Conservation (phyloP, 2,888 invertebrate genomes). For the Aquatica leii region DNA sequence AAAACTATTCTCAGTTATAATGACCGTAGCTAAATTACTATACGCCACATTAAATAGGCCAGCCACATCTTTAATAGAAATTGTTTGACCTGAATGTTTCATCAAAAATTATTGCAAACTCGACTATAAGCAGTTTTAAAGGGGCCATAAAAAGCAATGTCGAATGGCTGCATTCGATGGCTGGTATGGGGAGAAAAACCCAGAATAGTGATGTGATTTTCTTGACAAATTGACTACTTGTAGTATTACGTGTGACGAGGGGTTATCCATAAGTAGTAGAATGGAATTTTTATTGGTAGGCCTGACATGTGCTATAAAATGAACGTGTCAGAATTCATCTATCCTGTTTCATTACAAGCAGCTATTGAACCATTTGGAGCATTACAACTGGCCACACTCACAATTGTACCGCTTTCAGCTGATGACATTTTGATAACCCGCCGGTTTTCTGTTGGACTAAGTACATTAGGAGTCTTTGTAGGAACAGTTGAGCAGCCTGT, state of each 20-base stretch:
- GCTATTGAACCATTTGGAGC: background rate
- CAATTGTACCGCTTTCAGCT: conserved; percentile 6
- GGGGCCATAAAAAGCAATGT: background rate
- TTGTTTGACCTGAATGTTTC: background rate
- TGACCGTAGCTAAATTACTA: background rate
- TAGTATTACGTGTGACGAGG: background rate
- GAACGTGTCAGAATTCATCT: background rate
- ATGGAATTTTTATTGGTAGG: background rate
- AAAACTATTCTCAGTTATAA: too few species aligned
- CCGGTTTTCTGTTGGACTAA: conserved; percentile 6
- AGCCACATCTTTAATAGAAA: too few species aligned
- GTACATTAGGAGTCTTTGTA: conserved; percentile 7
- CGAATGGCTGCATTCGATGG: background rate
- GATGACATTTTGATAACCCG: conserved; percentile 4
- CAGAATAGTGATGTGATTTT: too few species aligned
- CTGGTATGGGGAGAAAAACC: background rate
- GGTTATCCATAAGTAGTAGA: background rate
- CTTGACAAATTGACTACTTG: too few species aligned
- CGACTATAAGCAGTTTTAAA: conserved; percentile 4
- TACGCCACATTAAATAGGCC: background rate
- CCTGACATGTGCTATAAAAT: background rate
- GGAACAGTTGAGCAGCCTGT: conserved; percentile 7
- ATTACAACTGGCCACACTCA: conserved; percentile 13
- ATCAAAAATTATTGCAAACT: background rate
- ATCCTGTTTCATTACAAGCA: background rate